These are phyloP conservation scores for Odontomachus brunneus DNA, from an alignment of 1,140 invertebrate genomes.

Conservation along the genomic window DNA sequence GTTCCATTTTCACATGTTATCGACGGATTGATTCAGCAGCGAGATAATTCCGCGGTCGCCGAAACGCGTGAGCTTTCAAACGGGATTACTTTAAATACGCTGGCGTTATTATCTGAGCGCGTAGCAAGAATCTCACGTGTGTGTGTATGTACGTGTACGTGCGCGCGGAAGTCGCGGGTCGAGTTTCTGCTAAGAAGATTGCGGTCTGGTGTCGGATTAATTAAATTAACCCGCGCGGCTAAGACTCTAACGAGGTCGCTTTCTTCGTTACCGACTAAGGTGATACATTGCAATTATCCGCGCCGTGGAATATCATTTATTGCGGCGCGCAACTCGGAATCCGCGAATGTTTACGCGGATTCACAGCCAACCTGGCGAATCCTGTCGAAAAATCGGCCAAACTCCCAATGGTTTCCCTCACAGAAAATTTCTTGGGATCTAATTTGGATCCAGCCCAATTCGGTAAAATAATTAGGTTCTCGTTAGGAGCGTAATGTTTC, in stretches of 20 bases:
- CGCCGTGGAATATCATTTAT: conserved; percentile 24
- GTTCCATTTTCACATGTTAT: background rate
- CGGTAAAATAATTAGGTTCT: no score
- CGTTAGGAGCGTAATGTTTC: no score
- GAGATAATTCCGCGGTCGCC: background rate
- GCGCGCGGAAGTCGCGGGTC: conserved; percentile 22
- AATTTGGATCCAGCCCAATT: no score
- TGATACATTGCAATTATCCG: conserved; percentile 34
- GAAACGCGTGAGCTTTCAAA: background rate
- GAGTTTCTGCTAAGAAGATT: conserved; percentile 55
- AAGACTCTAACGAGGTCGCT: conserved; percentile 35
- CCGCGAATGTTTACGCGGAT: background rate
- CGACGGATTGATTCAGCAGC: background rate
- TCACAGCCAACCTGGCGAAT: background rate
- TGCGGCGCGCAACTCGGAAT: background rate
- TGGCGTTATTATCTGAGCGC: background rate
- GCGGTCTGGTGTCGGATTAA: conserved; percentile 49
- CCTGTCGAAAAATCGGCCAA: background rate
- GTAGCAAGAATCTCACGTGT: conserved; percentile 9
- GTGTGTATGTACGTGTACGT: background rate
- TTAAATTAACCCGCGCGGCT: conserved; percentile 50
- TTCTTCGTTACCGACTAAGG: conserved; percentile 11
- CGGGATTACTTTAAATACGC: conserved; percentile 3
- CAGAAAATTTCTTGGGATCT: no score
- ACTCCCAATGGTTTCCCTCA: no score